Conservation (phyloP, 2,888 invertebrate species). For the Cantharis rufa region DNA sequence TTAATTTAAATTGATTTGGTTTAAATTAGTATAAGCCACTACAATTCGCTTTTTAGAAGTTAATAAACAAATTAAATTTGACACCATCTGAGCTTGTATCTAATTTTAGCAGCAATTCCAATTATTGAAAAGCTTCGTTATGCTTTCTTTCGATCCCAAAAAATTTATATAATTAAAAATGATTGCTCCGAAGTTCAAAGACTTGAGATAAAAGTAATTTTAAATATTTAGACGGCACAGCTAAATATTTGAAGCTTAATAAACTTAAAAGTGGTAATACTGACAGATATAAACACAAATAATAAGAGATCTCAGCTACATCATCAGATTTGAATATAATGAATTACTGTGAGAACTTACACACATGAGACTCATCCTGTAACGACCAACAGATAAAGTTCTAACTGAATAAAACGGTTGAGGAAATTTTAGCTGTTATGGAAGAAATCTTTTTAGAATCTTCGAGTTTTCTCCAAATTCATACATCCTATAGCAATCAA, state of each 20-base stretch:
- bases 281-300: not conserved
- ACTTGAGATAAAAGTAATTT: not conserved
- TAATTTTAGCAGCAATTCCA: not conserved
- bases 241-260: not conserved
- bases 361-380: not conserved
- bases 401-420: not conserved
- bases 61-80: not conserved
- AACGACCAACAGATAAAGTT: no score
- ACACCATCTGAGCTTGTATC: not conserved
- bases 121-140: not conserved
- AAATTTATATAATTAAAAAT: not conserved
- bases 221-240: not conserved
- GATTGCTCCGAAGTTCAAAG: not conserved
- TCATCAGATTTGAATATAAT: not conserved
- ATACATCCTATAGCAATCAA: not conserved
- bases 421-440: not conserved
- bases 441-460: not conserved
- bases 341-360: not conserved
- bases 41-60: not conserved
- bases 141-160: not conserved
- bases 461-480: not conserved
- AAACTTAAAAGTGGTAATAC: not conserved
- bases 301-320: not conserved
- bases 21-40: not conserved
- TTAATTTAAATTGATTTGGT: not conserved